These are phyloP conservation scores for Platycheirus albimanus DNA, from an alignment of 2,888 invertebrate genomes.

Conservation along the genomic window DNA sequence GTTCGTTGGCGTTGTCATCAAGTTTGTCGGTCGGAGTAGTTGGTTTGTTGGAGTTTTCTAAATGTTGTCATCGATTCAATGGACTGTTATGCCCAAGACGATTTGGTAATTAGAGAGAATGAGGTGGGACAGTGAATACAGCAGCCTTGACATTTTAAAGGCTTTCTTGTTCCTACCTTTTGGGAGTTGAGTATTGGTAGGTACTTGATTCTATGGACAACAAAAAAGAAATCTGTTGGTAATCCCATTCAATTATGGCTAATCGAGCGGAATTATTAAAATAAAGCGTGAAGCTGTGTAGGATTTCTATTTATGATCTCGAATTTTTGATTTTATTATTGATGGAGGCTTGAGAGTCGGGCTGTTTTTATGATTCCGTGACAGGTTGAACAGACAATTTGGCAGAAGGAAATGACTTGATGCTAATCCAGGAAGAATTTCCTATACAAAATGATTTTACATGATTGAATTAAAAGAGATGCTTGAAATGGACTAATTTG, in stretches of 20 bases:
- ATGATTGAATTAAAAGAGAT: too few species aligned
- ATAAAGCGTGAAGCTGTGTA: conserved; percentile 46
- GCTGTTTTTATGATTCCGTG: not conserved
- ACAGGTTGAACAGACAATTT: not conserved
- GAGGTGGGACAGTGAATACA: conserved; percentile 18
- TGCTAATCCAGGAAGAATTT: too few species aligned
- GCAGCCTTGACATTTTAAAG: not conserved
- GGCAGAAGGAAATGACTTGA: too few species aligned
- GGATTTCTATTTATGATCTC: conserved; percentile 55
- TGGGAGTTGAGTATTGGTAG: conserved; percentile 22
- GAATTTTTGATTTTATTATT: conserved; percentile 14
- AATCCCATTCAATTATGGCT: conserved; percentile 54
- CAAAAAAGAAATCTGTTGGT: conserved; percentile 32
- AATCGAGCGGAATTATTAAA: conserved; percentile 68
- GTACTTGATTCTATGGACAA: not conserved
- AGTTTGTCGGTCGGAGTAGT: too few species aligned
- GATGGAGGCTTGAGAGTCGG: too few species aligned
- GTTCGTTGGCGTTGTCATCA: not conserved
- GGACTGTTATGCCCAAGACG: conserved; percentile 67
- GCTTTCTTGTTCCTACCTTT: not conserved
- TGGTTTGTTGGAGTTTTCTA: conserved; percentile 6
- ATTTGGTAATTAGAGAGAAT: conserved; percentile 56
- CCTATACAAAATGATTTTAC: too few species aligned
- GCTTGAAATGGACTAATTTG: too few species aligned
- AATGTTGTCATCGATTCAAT: conserved; percentile 61